Evolutionary conservation across 23 tunicate species (phyloP), one percentile per base, ranked within the genome.

Genomic region (Pegea sp.): DNA sequence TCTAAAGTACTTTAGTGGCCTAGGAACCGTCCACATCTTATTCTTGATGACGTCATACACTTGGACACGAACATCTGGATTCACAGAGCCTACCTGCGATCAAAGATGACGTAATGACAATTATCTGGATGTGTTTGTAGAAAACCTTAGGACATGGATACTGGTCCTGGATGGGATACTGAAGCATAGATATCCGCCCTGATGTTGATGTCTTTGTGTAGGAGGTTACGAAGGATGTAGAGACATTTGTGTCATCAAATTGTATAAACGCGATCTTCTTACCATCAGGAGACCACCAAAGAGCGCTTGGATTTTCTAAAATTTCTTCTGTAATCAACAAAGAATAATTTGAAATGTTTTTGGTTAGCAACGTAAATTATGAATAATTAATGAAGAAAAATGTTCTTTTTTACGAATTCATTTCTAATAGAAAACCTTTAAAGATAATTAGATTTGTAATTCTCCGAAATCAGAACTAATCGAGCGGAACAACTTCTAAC

Each of bases 221-320:
- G 43, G 67, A 27, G 3, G 84, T 61, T 22, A 74, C 64, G 30
- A 50, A 62, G 22, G 52, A 69, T 3, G 57, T 38, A n/a, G 50
- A 28, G 19, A 84, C 95, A 7, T 56, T 38, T 31, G 57, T 42
- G 64, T 74, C 72, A 58, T 84, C 69, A 31, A 84, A 84, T 0
- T 58, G 28, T 21, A 76, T 84, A 46, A 31, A 84, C 3, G 95
- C 95, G 49, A 84, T 24, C 30, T 67, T 73, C 5, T 64, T 64
- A 27, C 95, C 84, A 31, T 63, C 53, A 16, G 71, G 71, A 20
- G 95, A 84, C 64, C 72, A 84, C 81, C 81, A 84, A 30, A 27
- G 58, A 3, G 76, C 84, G n/a, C 22, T 58, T 25, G 44, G 29
- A 25, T 54, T 59, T 31, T 67, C 62, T 8, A 84, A 28, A 6